Evolutionary conservation across 2,888 invertebrate species (phyloP).

Genomic region (Ophion obscuratus): DNA sequence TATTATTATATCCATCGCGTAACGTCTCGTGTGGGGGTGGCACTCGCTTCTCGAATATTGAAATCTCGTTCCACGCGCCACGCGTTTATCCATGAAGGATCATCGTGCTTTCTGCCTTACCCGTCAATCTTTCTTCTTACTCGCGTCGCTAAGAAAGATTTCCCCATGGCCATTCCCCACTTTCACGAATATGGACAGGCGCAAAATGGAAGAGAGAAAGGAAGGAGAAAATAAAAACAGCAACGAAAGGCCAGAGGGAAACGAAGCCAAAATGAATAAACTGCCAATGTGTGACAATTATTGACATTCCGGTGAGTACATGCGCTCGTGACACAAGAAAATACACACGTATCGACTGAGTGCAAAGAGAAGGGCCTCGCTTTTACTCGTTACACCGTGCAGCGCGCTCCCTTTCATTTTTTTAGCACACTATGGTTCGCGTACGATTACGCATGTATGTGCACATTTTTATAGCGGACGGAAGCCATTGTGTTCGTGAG

Average conservation of each 20-base stretch:
- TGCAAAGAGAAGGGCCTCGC: not conserved
- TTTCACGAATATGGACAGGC: not conserved
- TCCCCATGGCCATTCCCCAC: conserved; percentile 23
- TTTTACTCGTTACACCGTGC: not conserved
- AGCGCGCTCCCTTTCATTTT: not conserved
- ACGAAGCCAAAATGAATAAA: not conserved
- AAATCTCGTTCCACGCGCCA: conserved; percentile 7
- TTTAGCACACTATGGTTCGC: not conserved
- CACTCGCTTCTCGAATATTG: conserved; percentile 6
- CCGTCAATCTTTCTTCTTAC: conserved; percentile 64
- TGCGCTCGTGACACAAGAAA: conserved; percentile 6
- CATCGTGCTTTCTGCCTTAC: conserved; percentile 74
- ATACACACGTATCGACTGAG: conserved; percentile 10
- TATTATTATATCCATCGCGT: not conserved
- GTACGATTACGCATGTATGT: not conserved
- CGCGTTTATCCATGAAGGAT: conserved; percentile 74
- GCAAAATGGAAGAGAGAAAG: conserved; percentile 9
- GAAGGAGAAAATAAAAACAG: not conserved
- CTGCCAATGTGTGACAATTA: not conserved
- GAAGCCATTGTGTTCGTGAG: not conserved
- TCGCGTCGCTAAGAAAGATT: conserved; percentile 73
- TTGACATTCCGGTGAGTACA: conserved; percentile 16
- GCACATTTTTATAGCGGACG: not conserved
- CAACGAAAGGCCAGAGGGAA: not conserved
- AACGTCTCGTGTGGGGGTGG: not conserved